These are phyloP conservation scores for Ischnura elegans DNA, from an alignment of 2,888 invertebrate genomes.

Conservation along the genomic window DNA sequence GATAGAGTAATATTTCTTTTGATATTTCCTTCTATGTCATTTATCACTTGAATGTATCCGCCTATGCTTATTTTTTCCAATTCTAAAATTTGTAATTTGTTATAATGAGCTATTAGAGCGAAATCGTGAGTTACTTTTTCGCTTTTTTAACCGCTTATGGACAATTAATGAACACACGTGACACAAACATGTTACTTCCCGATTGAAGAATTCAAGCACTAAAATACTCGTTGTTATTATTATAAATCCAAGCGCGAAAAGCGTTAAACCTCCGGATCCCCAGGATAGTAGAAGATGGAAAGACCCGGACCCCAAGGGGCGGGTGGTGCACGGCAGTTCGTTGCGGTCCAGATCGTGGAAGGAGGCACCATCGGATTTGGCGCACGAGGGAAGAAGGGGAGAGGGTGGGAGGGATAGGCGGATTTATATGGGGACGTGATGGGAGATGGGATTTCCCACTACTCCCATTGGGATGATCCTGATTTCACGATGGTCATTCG, in stretches of 20 bases:
- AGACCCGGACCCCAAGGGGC: too few relatives aligned
- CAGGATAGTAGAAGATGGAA: constrained; percentile 1
- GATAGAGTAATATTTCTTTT: too few relatives aligned
- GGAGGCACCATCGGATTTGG: not conserved
- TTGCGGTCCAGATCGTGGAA: not conserved
- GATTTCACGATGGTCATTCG: constrained; percentile 54
- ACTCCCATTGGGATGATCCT: constrained; percentile 58
- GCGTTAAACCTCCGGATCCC: constrained; percentile 38
- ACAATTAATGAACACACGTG: too few relatives aligned
- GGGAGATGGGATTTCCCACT: not conserved
- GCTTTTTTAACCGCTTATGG: too few relatives aligned
- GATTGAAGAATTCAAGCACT: too few relatives aligned
- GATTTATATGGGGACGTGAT: not conserved
- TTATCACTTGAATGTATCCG: too few relatives aligned
- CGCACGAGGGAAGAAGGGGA: not conserved
- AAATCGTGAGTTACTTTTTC: too few relatives aligned
- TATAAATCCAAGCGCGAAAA: constrained; percentile 50
- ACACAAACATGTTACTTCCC: too few relatives aligned
- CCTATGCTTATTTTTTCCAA: too few relatives aligned
- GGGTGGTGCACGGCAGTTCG: not conserved
- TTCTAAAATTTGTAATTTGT: too few relatives aligned
- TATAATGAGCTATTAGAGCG: too few relatives aligned
- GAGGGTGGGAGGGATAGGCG: not conserved
- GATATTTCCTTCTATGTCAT: too few relatives aligned
- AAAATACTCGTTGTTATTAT: constrained; percentile 52